Conservation (phyloP, 1,140 invertebrate genomes). For the Forficula auricularia region DNA sequence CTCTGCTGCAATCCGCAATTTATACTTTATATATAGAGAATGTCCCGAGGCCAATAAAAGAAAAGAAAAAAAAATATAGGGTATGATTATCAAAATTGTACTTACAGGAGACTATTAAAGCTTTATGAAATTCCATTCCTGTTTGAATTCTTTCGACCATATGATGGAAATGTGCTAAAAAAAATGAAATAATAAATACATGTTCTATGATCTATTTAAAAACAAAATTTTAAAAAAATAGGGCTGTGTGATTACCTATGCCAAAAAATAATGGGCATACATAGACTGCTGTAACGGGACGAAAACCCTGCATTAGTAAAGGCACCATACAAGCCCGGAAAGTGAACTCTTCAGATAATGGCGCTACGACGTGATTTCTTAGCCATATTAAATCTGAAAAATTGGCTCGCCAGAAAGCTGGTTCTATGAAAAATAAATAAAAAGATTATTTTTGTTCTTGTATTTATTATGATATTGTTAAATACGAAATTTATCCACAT, state of each 20-base stretch:
- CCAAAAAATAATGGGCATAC: conserved; percentile 85
- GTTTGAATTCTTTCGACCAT: conserved; percentile 58
- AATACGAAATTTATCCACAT: conserved; percentile 6
- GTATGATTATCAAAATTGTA: conserved; percentile 16
- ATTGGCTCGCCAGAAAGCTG: conserved; percentile 52
- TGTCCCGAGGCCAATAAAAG: no score
- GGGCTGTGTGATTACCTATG: no score
- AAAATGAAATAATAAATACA: conserved; percentile 11
- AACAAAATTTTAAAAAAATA: no score
- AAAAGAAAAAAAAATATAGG: conserved; percentile 9
- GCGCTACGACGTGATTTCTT: conserved; percentile 77
- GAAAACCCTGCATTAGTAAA: conserved; percentile 63
- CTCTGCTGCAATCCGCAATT: no score
- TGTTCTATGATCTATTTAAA: conserved; percentile 1
- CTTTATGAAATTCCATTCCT: conserved; percentile 45
- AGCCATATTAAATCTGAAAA: conserved; percentile 65
- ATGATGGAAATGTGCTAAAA: conserved; percentile 81
- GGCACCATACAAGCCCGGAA: conserved; percentile 89
- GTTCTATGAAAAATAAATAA: conserved; percentile 34
- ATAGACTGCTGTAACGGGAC: conserved; percentile 56
- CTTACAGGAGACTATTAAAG: conserved; percentile 50
- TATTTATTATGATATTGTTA: conserved; percentile 8
- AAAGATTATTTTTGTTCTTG: no score
- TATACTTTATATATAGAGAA: no score
- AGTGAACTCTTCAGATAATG: conserved; percentile 85